Percentiles rank a stretch among this genome's conserved stretches.
phyloP scores from a whole-genome alignment of 2,797 vertebrate species.

The Oreochromis mossambicus region DNA sequence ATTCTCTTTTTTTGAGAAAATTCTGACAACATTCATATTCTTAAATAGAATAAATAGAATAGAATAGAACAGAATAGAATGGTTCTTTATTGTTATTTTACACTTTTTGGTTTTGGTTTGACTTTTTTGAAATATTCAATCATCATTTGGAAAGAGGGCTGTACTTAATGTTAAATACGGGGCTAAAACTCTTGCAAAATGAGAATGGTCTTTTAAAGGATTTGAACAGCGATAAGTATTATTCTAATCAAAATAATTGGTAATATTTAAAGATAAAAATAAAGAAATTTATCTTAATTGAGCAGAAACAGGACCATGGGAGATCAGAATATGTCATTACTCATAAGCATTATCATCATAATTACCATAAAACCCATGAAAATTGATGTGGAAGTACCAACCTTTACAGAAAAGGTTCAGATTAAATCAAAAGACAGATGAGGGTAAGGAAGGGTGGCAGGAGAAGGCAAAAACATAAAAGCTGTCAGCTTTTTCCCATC shows the following conservation, averaged over 20 bases:
- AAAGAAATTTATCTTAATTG: neutral
- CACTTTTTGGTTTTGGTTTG: neutral
- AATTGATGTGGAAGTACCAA: conserved; percentile 17
- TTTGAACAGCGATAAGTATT: neutral
- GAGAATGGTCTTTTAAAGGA: neutral
- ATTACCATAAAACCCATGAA: conserved; percentile 6
- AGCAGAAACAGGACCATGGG: neutral
- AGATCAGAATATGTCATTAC: neutral
- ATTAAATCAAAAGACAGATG: conserved; percentile 54
- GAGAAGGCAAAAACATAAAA: conserved; percentile 38
- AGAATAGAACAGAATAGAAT: neutral
- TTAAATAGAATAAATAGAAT: neutral
- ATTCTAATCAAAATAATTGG: neutral
- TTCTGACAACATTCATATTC: neutral
- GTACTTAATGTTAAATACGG: neutral
- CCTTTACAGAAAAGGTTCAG: conserved; percentile 22
- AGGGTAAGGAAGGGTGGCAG: conserved; percentile 36
- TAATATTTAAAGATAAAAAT: neutral
- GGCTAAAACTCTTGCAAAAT: neutral
- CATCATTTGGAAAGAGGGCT: neutral
- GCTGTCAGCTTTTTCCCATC: conserved; percentile 47
- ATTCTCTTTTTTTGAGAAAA: neutral
- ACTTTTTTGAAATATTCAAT: neutral
- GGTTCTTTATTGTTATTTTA: neutral
- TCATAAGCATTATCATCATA: conserved; percentile 28